Percentiles rank a stretch among this genome's conserved stretches.
These are phyloP conservation scores for Prunella himalayana DNA, from an alignment of 2,113 vertebrate genomes.

Conservation along the genomic window DNA sequence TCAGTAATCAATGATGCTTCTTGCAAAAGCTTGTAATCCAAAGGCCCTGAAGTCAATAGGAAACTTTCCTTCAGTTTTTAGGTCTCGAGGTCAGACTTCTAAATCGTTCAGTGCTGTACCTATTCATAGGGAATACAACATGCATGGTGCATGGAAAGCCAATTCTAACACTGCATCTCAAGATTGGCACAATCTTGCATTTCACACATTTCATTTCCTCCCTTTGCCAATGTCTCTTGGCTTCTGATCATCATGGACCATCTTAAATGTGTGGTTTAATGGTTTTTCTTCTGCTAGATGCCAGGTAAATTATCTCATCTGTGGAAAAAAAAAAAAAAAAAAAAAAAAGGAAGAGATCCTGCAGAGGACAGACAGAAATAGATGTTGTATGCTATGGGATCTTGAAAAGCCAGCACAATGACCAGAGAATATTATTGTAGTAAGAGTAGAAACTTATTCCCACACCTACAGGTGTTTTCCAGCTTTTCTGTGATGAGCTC, in stretches of 20 bases:
- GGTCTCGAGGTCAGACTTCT: background rate
- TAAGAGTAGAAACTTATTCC: background rate
- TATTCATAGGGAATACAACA: background rate
- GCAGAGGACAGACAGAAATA: background rate
- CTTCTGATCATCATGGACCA: background rate
- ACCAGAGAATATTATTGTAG: background rate
- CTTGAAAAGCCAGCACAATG: background rate
- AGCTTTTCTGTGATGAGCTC: conserved; percentile 16
- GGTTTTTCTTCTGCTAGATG: background rate
- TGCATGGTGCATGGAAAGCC: background rate
- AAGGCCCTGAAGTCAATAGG: background rate
- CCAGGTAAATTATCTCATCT: background rate
- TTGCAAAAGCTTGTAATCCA: background rate
- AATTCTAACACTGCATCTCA: background rate
- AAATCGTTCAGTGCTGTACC: background rate
- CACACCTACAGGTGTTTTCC: conserved; percentile 23
- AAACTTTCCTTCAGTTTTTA: background rate
- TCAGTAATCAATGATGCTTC: background rate
- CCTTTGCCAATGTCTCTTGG: background rate
- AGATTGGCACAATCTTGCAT: background rate
- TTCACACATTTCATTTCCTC: background rate
- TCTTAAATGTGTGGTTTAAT: background rate
- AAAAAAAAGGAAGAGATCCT: background rate
- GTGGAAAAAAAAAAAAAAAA: background rate
- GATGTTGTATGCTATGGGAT: background rate